Percentiles rank a stretch among this genome's conserved stretches.
Conservation (phyloP, 2,888 invertebrate species). For the Entomobrya proxima region DNA sequence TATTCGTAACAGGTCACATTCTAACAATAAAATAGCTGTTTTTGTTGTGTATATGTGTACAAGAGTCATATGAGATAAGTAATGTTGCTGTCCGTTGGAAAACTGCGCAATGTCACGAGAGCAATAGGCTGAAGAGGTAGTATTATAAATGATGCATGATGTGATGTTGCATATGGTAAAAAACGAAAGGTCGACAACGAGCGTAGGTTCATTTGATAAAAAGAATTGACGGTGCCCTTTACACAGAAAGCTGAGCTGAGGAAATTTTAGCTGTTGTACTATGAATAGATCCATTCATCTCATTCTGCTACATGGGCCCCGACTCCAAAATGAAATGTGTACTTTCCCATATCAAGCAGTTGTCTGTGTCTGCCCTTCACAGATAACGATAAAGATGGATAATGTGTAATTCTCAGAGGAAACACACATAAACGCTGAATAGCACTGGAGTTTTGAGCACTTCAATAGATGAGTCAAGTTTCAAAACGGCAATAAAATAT, state of each 20-base stretch:
- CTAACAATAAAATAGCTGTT: background rate
- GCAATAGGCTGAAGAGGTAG: background rate
- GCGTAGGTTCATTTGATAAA: background rate
- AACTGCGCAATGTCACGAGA: slow-evolving; percentile 9
- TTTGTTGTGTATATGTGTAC: background rate
- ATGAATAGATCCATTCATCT: background rate
- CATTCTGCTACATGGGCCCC: background rate
- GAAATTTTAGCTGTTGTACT: background rate
- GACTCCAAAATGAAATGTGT: slow-evolving; percentile 9
- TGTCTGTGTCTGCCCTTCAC: slow-evolving; percentile 7
- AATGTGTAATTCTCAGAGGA: slow-evolving; percentile 58
- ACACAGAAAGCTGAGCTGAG: background rate
- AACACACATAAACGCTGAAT: slow-evolving; percentile 21
- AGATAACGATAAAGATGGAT: slow-evolving; percentile 59
- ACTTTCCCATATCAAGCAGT: background rate
- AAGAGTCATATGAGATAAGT: background rate
- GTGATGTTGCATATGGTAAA: background rate
- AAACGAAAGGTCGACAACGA: background rate
- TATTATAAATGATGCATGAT: background rate
- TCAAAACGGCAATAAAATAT: slow-evolving; percentile 27
- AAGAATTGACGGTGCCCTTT: background rate
- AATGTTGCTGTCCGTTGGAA: background rate
- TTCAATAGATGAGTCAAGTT: slow-evolving; percentile 19
- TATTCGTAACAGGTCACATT: no score
- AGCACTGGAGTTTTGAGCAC: background rate